Conservation (phyloP, 1,140 invertebrate species). For the Gryllus bimaculatus region DNA sequence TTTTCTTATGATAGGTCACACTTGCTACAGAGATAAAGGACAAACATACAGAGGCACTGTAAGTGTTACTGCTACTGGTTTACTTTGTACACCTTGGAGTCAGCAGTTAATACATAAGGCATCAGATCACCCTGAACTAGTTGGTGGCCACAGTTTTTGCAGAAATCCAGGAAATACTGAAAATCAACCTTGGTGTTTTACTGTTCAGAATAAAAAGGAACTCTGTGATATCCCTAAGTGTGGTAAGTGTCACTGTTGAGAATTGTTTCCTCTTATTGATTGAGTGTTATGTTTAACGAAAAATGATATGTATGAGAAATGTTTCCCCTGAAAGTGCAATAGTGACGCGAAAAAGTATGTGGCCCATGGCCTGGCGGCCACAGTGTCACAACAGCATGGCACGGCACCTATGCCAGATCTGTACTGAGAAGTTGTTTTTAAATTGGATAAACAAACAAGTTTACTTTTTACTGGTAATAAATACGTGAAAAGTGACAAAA, state of each 20-base stretch:
- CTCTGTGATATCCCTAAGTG: conserved; percentile 79
- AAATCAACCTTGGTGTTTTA: conserved; percentile 83
- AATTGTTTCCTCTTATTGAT: background rate
- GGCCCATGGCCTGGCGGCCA: no score
- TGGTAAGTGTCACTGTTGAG: conserved; percentile 37
- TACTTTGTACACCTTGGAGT: conserved; percentile 74
- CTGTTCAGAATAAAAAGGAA: conserved; percentile 62
- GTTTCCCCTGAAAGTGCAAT: no score
- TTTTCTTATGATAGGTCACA: conserved; percentile 44
- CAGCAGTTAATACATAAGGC: conserved; percentile 62
- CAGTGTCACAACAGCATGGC: no score
- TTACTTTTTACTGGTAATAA: no score
- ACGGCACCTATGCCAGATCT: no score
- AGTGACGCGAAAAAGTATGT: no score
- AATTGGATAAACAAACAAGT: no score
- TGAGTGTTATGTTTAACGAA: no score
- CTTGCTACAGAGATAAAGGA: conserved; percentile 79
- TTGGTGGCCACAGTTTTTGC: conserved; percentile 83
- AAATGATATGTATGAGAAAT: no score
- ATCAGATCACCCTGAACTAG: conserved; percentile 70
- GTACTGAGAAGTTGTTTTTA: no score
- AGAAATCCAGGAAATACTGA: conserved; percentile 78
- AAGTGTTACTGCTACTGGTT: conserved; percentile 58
- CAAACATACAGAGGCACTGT: conserved; percentile 69
- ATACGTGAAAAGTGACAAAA: no score